Conservation (phyloP, 1,140 invertebrate species). For the Pollicipes pollicipes region DNA sequence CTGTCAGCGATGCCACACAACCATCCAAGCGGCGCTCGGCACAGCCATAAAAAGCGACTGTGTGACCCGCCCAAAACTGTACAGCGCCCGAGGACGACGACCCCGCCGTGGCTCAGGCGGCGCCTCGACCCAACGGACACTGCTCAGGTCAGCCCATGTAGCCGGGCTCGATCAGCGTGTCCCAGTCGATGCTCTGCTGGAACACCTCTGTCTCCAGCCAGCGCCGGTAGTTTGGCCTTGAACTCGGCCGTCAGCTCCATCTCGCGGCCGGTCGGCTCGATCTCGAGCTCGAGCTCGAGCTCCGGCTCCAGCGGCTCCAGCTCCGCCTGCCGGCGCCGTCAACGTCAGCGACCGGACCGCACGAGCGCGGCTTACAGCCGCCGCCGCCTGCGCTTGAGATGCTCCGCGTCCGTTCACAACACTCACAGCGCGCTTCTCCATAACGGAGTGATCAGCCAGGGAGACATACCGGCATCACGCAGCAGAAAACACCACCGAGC, state of each 20-base stretch:
- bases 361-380: not conserved
- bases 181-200: conserved; percentile 48
- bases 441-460: not conserved
- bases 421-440: no score
- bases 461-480: not conserved
- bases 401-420: no score
- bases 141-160: not conserved
- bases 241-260: conserved; percentile 88
- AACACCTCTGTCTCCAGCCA: conserved; percentile 97
- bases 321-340: conserved; percentile 29
- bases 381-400: not conserved
- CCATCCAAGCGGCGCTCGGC: no score
- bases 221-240: conserved; percentile 82
- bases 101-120: no score
- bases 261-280: no score
- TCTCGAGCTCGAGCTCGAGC: conserved; percentile 59
- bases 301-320: conserved; percentile 71
- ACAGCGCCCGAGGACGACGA: no score
- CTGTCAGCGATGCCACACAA: no score
- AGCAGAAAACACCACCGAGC: not conserved
- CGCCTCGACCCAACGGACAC: no score
- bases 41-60: no score
- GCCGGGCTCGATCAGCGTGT: conserved; percentile 29
- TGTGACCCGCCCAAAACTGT: no score
- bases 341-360: no score